A percentile compares a stretch with the other conserved stretches of the same genome.
Evolutionary conservation across 2,797 vertebrate genomes (phyloP).

Genomic region (Sparus aurata): DNA sequence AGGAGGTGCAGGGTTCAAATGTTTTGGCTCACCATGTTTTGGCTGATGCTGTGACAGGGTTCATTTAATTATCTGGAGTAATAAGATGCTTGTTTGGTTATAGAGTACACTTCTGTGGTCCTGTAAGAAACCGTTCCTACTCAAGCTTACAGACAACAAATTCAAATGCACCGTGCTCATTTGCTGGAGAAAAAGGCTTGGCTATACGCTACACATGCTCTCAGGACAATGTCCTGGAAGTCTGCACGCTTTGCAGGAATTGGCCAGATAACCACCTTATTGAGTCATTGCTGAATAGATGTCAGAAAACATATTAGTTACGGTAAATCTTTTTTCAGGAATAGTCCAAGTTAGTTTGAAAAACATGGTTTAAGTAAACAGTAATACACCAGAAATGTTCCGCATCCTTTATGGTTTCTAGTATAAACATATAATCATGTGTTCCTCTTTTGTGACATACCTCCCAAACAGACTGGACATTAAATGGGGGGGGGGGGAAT

Average conservation of each 20-base stretch:
- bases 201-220: constrained; percentile 5
- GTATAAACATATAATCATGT: background rate
- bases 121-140: background rate
- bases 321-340: background rate
- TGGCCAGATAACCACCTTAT: constrained; percentile 16
- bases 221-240: background rate
- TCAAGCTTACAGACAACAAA: background rate
- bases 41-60: constrained; percentile 15
- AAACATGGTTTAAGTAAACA: background rate
- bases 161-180: background rate
- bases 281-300: constrained; percentile 9
- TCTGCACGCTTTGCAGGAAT: background rate
- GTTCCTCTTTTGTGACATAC: background rate
- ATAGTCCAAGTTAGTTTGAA: background rate
- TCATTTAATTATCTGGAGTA: constrained; percentile 13
- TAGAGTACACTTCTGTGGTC: background rate
- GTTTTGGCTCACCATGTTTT: constrained; percentile 29
- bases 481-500: background rate
- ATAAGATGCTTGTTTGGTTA: constrained; percentile 1
- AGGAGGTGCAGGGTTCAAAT: constrained; percentile 32
- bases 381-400: background rate
- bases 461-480: background rate
- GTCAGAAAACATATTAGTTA: background rate
- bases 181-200: background rate
- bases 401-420: background rate